Percentiles rank a stretch among this genome's conserved stretches.
These are phyloP conservation scores for Luehdorfia chinensis DNA, from an alignment of 1,140 invertebrate species.

Conservation along the genomic window DNA sequence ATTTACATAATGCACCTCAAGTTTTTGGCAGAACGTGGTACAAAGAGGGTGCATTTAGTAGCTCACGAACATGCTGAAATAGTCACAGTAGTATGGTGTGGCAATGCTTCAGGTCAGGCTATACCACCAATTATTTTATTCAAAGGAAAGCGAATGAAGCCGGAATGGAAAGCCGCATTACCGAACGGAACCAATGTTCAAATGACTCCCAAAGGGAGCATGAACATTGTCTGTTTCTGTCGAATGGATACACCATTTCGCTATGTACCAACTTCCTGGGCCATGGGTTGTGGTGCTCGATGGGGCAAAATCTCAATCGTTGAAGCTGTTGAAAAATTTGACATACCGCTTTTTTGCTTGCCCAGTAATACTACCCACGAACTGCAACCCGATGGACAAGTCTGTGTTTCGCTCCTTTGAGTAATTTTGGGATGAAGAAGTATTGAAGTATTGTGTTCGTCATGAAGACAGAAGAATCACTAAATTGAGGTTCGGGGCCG, in stretches of 20 bases:
- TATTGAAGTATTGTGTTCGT: not conserved
- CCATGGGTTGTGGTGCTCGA: slow-evolving; percentile 5
- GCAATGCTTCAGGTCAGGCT: slow-evolving; percentile 27
- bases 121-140: slow-evolving; percentile 60
- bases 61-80: slow-evolving; percentile 57
- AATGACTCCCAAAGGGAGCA: slow-evolving; percentile 54
- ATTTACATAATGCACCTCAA: slow-evolving; percentile 43
- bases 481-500: not conserved
- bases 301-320: slow-evolving; percentile 11
- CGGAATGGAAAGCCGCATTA: slow-evolving; percentile 36
- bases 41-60: slow-evolving; percentile 49
- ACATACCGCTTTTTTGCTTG: slow-evolving; percentile 14
- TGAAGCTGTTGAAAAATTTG: slow-evolving; percentile 16
- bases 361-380: slow-evolving; percentile 17
- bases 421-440: slow-evolving; percentile 11
- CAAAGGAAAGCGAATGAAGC: slow-evolving; percentile 41
- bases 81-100: slow-evolving; percentile 56
- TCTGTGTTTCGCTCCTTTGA: slow-evolving; percentile 12
- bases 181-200: slow-evolving; percentile 32
- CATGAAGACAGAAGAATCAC: not conserved
- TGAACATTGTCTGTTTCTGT: slow-evolving; percentile 47
- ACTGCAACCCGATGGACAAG: slow-evolving; percentile 15
- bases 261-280: slow-evolving; percentile 1
- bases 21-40: slow-evolving; percentile 50
- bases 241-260: slow-evolving; percentile 46